Conservation (phyloP, 2,113 vertebrate genomes). For the Phylloscopus trochiloides region DNA sequence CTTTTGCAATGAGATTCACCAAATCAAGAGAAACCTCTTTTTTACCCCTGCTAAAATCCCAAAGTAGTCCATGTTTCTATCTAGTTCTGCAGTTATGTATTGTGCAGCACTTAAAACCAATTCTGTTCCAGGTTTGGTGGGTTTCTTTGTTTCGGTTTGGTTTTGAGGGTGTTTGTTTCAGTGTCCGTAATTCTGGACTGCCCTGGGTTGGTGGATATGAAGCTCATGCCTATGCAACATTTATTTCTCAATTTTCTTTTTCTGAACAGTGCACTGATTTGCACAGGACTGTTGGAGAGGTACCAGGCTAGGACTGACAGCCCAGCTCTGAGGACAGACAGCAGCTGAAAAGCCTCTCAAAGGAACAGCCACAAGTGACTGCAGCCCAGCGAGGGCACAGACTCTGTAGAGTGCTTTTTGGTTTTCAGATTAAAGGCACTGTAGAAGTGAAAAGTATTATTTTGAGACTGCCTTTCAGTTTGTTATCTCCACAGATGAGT, state of each 20-base stretch:
- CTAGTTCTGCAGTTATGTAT: not conserved
- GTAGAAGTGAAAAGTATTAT: not conserved
- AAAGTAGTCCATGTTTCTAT: not conserved
- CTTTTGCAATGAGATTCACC: not conserved
- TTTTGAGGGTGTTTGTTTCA: not conserved
- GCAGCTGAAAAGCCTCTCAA: not conserved
- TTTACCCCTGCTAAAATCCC: fast-evolving
- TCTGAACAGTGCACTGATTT: not conserved
- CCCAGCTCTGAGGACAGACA: not conserved
- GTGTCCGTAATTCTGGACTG: not conserved
- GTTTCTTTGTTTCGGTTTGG: not conserved
- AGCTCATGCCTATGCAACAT: not conserved
- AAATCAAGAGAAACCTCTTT: not conserved
- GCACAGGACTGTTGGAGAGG: not conserved
- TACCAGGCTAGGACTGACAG: not conserved
- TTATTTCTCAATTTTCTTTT: not conserved
- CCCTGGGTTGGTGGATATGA: not conserved
- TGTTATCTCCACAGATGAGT: not conserved
- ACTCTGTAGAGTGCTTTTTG: not conserved
- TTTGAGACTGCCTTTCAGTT: not conserved
- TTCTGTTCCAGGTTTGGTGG: not conserved
- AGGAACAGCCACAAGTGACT: not conserved
- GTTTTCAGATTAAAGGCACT: not conserved
- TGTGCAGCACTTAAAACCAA: not conserved
- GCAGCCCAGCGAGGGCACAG: not conserved